Base-by-base conservation (phyloP, 1,140 invertebrate genomes). In the Penaeus chinensis region DNA sequence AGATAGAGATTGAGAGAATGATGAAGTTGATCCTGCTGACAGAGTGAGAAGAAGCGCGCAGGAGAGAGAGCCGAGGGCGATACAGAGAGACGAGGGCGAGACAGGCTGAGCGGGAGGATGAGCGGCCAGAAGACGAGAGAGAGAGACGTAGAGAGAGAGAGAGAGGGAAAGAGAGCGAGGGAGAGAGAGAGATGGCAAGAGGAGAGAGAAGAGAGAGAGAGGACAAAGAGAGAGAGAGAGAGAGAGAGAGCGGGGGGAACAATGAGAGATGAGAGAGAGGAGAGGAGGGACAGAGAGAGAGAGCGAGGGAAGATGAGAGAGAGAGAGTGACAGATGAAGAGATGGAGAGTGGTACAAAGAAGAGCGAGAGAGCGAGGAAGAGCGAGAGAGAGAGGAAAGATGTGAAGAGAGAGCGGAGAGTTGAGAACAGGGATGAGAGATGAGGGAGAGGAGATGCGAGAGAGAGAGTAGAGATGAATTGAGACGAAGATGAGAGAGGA, bases 391-490 rank as follows among this genome's bases (percentile, higher is more conserved):
- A 24, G 60, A 42, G 42, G 60, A n/a, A 2, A 27, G 32, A 54
- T 62, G 37, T 47, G 63, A 71, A 32, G 42, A 84, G 24, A 22
- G 62, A 42, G 47, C 54, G 20, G 54, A 81, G 61, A 37, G n/a
- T 20, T 8, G 24, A n/a, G 5, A n/a, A 24, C 61, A 82, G 22
- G 4, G n/a, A n/a, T 24, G 24, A n/a, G 65, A 82, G 54, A 63
- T 22, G 24, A 82, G 42, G 27, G 54, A 84, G 32, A 54, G 71
- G n/a, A 42, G 82, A 83, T 66, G 65, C 13, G 16, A 24, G 69
- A 83, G 62, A 69, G 24, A 69, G 69, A 24, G 82, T 69, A 69
- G 65, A 71, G 54, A 65, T 65, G 42, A 20, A 60, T 32, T n/a
- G 27, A 60, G 66, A 63, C 42, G 27, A 24, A 63, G 74, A 63